Conservation (phyloP, 1,140 invertebrate genomes). For the Temnothorax nylanderi region DNA sequence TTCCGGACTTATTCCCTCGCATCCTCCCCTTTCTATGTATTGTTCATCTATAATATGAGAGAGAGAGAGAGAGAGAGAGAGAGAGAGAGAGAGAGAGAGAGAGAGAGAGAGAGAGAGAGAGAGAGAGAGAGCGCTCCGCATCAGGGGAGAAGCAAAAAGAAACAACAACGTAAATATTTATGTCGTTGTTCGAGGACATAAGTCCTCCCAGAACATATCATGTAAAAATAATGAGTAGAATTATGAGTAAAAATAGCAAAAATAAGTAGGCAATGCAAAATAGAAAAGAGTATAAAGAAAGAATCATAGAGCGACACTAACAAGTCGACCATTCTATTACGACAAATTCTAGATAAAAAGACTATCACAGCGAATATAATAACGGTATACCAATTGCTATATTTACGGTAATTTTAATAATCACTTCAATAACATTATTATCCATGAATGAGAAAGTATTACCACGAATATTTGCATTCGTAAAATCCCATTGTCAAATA, state of each 20-base stretch:
- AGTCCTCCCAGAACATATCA: neutral
- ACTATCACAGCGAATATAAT: neutral
- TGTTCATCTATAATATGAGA: conserved; percentile 33
- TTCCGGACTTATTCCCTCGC: conserved; percentile 48
- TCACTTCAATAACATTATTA: neutral
- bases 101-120: neutral
- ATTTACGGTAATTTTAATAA: neutral
- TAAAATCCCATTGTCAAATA: neutral
- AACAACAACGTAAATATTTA: conserved; percentile 15
- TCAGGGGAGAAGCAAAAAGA: neutral
- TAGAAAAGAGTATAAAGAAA: neutral
- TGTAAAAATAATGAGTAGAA: conserved; percentile 15
- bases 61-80: neutral
- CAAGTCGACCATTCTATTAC: neutral
- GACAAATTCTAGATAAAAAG: neutral
- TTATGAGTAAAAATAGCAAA: conserved; percentile 6
- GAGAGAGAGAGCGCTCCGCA: neutral
- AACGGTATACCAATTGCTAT: neutral
- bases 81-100: neutral
- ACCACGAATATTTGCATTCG: neutral
- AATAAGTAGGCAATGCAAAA: neutral
- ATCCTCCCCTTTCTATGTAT: conserved; percentile 16
- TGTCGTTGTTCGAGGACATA: neutral
- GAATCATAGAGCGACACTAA: neutral
- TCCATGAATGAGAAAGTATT: neutral